phyloP scores from a whole-genome alignment of 1,140 invertebrate genomes.

The Philotrypesis tridentata region DNA sequence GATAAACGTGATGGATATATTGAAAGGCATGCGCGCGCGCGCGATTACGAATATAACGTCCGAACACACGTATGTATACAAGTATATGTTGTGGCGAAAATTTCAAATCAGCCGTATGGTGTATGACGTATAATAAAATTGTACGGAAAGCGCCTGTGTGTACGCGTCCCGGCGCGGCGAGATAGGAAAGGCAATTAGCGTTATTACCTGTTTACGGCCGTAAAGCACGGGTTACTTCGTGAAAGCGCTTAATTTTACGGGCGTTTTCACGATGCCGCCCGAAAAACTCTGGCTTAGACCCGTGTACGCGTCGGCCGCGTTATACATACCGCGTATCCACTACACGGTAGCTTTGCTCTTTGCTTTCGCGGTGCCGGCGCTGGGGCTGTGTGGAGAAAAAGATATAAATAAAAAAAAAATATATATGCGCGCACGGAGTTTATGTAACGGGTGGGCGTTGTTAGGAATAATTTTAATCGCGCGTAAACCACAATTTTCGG shows the following conservation, averaged over 20 bases:
- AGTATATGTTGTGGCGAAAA: too few species aligned
- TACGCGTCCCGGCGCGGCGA: too few species aligned
- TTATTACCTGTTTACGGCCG: constrained; percentile 48
- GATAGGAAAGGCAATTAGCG: constrained; percentile 51
- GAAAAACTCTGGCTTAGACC: constrained; percentile 17
- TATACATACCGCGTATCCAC: background rate
- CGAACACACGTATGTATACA: too few species aligned
- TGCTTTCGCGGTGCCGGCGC: background rate
- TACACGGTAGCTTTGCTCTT: background rate
- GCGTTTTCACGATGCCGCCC: constrained; percentile 19
- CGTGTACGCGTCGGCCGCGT: background rate
- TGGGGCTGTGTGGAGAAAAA: too few species aligned
- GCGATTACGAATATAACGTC: too few species aligned
- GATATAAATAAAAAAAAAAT: too few species aligned
- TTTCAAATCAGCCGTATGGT: background rate
- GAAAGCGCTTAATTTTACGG: constrained; percentile 42
- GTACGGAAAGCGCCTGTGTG: background rate
- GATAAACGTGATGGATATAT: background rate
- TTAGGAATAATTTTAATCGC: constrained; percentile 36
- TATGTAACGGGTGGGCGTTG: constrained; percentile 3
- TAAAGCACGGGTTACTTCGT: constrained; percentile 44
- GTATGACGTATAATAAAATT: background rate
- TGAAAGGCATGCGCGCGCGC: too few species aligned
- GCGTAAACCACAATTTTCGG: constrained; percentile 18
- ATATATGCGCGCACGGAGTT: background rate